phyloP scores from a whole-genome alignment of 2,888 invertebrate species.

The Thalpophila matura region DNA sequence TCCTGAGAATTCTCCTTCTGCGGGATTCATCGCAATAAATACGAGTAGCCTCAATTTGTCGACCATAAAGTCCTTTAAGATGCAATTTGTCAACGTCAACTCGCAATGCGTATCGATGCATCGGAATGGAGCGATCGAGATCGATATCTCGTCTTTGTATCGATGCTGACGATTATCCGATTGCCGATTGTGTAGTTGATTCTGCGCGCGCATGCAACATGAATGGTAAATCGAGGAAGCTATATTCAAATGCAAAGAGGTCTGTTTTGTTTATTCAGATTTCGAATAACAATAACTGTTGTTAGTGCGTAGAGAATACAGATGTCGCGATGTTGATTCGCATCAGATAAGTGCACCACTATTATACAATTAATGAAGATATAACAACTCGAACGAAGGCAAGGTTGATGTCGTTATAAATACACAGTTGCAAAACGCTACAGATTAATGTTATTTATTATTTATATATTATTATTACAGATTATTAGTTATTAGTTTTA shows the following conservation, averaged over 20 bases:
- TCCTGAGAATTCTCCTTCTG: slow-evolving; percentile 69
- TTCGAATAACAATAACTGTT: slow-evolving; percentile 72
- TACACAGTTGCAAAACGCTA: neutral
- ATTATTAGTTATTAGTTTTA: neutral
- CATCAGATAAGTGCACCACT: slow-evolving; percentile 27
- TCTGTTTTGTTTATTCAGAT: slow-evolving; percentile 78
- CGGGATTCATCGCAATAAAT: slow-evolving; percentile 75
- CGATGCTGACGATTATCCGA: slow-evolving; percentile 82
- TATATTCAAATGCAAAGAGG: slow-evolving; percentile 78
- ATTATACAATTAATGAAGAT: slow-evolving; percentile 36
- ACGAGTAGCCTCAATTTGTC: slow-evolving; percentile 86
- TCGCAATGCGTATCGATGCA: slow-evolving; percentile 82
- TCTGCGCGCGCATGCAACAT: slow-evolving; percentile 71
- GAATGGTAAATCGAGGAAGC: slow-evolving; percentile 77
- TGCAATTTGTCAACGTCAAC: slow-evolving; percentile 87
- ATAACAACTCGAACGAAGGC: neutral
- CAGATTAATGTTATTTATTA: slow-evolving; percentile 7
- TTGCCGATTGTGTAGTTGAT: slow-evolving; percentile 72
- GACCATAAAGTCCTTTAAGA: slow-evolving; percentile 79
- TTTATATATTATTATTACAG: no score
- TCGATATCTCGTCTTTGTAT: slow-evolving; percentile 85
- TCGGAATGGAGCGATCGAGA: slow-evolving; percentile 82
- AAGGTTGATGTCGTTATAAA: slow-evolving; percentile 2
- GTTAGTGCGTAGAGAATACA: slow-evolving; percentile 70
- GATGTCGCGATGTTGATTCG: slow-evolving; percentile 61